Conservation (phyloP, 2,797 vertebrate species). For the Zenarchopterus dispar region DNA sequence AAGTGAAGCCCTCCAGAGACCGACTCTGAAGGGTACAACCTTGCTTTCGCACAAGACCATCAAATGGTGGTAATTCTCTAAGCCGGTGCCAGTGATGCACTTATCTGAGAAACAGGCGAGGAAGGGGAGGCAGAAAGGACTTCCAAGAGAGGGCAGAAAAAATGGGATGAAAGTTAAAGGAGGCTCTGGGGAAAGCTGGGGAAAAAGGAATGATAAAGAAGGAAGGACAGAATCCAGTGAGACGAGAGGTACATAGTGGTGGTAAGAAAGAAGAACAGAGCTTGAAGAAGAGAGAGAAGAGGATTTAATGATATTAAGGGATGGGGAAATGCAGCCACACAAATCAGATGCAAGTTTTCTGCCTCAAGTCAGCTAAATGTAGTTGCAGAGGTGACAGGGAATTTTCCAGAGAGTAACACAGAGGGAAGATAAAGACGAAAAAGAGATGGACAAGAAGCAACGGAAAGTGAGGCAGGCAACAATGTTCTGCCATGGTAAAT, state of each 20-base stretch:
- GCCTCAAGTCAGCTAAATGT: conserved; percentile 20
- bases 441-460: conserved; percentile 20
- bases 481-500: conserved; percentile 47
- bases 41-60: conserved; percentile 54
- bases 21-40: conserved; percentile 57
- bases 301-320: conserved; percentile 15
- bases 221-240: conserved; percentile 29
- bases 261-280: conserved; percentile 19
- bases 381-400: conserved; percentile 6
- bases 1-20: conserved; percentile 56
- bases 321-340: conserved; percentile 11
- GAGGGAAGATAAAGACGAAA: conserved; percentile 14
- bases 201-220: conserved; percentile 15
- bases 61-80: conserved; percentile 38
- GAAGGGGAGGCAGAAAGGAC: conserved; percentile 24
- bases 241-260: background rate
- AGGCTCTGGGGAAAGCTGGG: conserved; percentile 49
- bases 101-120: conserved; percentile 58
- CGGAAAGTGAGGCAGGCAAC: conserved; percentile 37
- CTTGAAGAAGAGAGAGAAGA: conserved; percentile 36
- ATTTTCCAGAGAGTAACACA: conserved; percentile 5
- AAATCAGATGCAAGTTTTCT: conserved; percentile 16
- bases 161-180: conserved; percentile 50
- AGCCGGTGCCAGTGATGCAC: conserved; percentile 54
- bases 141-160: conserved; percentile 42